Percentiles rank a stretch among this genome's conserved stretches.
phyloP scores from a whole-genome alignment of 1,140 invertebrate species.

The Druon quercuslanigerum region DNA sequence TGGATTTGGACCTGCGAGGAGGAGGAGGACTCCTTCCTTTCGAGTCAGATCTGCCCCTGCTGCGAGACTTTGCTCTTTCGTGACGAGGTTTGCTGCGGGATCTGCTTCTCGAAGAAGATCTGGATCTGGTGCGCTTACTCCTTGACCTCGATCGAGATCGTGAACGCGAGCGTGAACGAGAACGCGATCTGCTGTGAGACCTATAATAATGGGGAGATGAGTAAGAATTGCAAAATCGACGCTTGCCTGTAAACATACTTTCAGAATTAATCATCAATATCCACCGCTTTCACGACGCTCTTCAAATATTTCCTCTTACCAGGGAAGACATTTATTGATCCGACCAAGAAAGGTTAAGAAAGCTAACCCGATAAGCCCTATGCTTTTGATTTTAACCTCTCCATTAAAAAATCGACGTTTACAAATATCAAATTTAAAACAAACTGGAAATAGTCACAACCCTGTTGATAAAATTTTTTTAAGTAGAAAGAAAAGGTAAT shows the following conservation, averaged over 20 bases:
- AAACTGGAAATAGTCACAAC: neutral
- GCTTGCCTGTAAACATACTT: constrained; percentile 38
- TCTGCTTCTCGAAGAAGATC: constrained; percentile 75
- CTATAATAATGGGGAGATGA: constrained; percentile 56
- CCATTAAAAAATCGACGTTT: neutral
- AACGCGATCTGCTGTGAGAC: constrained; percentile 70
- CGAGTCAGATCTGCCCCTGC: constrained; percentile 75
- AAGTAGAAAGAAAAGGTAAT: neutral
- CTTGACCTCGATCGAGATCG: constrained; percentile 74
- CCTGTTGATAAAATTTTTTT: neutral
- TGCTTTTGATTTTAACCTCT: neutral
- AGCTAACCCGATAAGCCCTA: neutral
- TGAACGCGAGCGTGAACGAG: constrained; percentile 72
- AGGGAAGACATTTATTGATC: constrained; percentile 61
- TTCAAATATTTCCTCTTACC: constrained; percentile 10
- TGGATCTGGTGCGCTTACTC: constrained; percentile 67
- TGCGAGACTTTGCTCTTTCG: constrained; percentile 69
- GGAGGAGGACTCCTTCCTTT: constrained; percentile 74
- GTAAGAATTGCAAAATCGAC: constrained; percentile 35
- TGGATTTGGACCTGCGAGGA: constrained; percentile 69
- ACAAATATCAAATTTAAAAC: neutral
- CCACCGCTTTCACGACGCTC: constrained; percentile 14
- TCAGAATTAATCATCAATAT: constrained; percentile 40
- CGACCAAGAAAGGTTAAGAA: constrained; percentile 54
- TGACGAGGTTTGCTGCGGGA: constrained; percentile 68